Conservation (phyloP, 1,140 invertebrate species). For the Aphis gossypii region DNA sequence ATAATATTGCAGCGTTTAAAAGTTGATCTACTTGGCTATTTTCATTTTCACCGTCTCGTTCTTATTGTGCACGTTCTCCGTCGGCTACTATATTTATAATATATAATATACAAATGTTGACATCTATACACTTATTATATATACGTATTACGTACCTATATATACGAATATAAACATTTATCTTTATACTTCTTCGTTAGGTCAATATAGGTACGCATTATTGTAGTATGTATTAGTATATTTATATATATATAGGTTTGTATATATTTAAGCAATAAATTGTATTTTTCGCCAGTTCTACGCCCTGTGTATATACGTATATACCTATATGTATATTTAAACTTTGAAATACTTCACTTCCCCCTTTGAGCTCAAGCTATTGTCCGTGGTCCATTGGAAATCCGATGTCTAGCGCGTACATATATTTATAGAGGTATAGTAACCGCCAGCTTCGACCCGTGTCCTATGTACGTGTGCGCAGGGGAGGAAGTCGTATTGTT, state of each 20-base stretch:
- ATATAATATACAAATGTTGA: slow-evolving; percentile 1
- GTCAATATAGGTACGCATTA: not conserved
- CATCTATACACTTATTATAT: not conserved
- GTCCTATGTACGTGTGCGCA: not conserved
- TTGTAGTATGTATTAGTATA: no score
- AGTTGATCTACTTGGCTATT: not conserved
- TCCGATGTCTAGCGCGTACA: not conserved
- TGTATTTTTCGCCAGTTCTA: not conserved
- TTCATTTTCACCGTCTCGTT: not conserved
- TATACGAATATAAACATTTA: not conserved
- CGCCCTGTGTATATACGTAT: not conserved
- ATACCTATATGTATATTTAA: not conserved
- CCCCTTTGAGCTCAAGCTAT: not conserved
- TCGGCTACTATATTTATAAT: not conserved
- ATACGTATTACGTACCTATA: no score
- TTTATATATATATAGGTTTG: no score
- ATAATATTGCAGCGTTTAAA: not conserved
- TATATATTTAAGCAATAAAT: not conserved
- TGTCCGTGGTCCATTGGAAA: not conserved
- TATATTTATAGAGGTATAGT: not conserved
- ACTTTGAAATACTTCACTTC: not conserved
- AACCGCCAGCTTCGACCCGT: not conserved
- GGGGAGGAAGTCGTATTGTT: not conserved
- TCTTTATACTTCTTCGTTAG: not conserved
- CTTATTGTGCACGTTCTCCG: not conserved